A percentile compares a stretch with the other conserved stretches of the same genome.
Conservation (phyloP, 2,888 invertebrate species). For the Phyllotreta striolata region DNA sequence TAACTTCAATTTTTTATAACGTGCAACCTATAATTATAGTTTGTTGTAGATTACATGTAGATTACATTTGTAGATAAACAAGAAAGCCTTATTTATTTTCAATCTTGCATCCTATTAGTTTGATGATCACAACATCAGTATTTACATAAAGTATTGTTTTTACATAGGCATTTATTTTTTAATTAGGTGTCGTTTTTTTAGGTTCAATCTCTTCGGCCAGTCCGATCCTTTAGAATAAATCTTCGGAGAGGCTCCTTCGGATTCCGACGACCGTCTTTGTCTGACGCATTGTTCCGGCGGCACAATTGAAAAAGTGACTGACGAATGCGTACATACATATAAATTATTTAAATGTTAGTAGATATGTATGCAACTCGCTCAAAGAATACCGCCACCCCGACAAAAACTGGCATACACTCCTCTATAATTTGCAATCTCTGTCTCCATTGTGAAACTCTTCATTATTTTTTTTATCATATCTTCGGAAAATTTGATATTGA, state of each 20-base stretch:
- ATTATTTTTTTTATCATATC: constrained; percentile 51
- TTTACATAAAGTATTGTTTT: no score
- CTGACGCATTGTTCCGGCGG: constrained; percentile 56
- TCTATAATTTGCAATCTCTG: constrained; percentile 57
- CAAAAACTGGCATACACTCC: constrained; percentile 60
- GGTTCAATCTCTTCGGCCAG: constrained; percentile 5
- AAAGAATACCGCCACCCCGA: constrained; percentile 59
- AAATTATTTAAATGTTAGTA: constrained; percentile 63
- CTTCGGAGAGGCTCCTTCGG: constrained; percentile 50
- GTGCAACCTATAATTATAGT: no score
- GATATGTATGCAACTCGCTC: constrained; percentile 62
- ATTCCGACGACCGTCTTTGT: constrained; percentile 51
- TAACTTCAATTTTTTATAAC: no score
- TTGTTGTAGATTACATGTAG: no score
- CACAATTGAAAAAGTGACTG: constrained; percentile 59
- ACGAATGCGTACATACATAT: constrained; percentile 61
- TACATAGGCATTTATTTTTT: no score
- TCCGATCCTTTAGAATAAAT: constrained; percentile 32
- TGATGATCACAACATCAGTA: no score
- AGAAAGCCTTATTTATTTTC: no score
- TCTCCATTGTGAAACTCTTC: constrained; percentile 48
- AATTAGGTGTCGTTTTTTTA: not conserved
- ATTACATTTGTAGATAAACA: no score
- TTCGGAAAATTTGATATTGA: constrained; percentile 32
- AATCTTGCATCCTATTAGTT: no score